Percentiles rank a stretch among this genome's conserved stretches.
These are phyloP conservation scores for Nesospiza acunhae DNA, from an alignment of 2,113 vertebrate species.

Conservation along the genomic window DNA sequence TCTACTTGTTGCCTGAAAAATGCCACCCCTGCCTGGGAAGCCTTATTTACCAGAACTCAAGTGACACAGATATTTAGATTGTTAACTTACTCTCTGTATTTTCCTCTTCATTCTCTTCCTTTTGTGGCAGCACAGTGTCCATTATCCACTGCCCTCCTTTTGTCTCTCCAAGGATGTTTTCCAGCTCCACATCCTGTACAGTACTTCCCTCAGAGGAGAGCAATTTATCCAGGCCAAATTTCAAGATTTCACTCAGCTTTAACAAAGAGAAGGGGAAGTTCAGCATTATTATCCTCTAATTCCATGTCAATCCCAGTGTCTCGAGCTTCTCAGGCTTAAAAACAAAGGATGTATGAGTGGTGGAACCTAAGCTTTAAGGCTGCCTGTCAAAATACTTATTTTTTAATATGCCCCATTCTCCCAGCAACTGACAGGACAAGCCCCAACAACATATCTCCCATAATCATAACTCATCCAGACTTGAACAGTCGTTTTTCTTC, in stretches of 20 bases:
- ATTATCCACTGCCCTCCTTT: constrained; percentile 78
- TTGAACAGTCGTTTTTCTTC: neutral
- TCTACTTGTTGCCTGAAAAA: neutral
- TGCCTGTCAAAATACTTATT: neutral
- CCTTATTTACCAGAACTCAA: neutral
- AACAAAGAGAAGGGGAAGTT: constrained; percentile 17
- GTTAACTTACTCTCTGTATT: constrained; percentile 66
- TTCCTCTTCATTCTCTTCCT: constrained; percentile 60
- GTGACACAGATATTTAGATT: neutral
- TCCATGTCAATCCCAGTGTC: neutral
- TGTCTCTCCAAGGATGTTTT: constrained; percentile 84
- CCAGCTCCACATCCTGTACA: constrained; percentile 80
- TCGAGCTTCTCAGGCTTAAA: neutral
- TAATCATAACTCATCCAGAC: neutral
- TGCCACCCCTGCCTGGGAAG: neutral
- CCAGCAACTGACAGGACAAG: neutral
- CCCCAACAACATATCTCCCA: neutral
- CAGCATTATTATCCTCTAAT: neutral
- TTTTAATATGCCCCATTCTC: neutral
- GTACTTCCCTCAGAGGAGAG: constrained; percentile 85
- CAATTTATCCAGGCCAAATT: constrained; percentile 91
- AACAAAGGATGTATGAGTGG: neutral
- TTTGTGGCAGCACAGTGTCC: constrained; percentile 32
- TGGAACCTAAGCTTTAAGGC: neutral
- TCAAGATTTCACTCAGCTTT: constrained; percentile 90